Conservation (phyloP, 2,797 vertebrate genomes). For the Oryzias sinensis region DNA sequence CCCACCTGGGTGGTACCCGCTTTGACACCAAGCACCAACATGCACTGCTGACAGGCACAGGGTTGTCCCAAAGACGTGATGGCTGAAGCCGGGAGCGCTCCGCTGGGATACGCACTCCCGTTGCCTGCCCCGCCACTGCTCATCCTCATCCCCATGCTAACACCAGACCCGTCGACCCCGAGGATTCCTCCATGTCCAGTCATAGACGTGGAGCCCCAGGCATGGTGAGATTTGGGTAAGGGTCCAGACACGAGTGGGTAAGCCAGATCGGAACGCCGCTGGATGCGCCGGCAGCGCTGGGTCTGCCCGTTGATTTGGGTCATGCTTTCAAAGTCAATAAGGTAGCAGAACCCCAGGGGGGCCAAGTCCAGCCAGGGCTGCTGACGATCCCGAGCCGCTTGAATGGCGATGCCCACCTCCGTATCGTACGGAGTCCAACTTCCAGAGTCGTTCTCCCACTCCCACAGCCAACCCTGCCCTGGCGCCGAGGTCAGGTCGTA, state of each 20-base stretch:
- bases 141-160: conserved; percentile 70
- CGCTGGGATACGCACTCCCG: conserved; percentile 78
- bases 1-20: conserved; percentile 66
- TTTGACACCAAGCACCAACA: conserved; percentile 91
- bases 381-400: conserved; percentile 90
- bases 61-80: conserved; percentile 80
- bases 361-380: conserved; percentile 95
- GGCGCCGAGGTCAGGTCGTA: conserved; percentile 91
- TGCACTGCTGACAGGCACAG: conserved; percentile 92
- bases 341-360: conserved; percentile 89
- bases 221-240: conserved; percentile 78
- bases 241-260: conserved; percentile 87
- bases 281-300: conserved; percentile 89
- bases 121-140: conserved; percentile 65
- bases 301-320: conserved; percentile 96
- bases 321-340: conserved; percentile 95
- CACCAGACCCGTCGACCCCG: conserved; percentile 65
- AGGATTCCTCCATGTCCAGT: conserved; percentile 64
- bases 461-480: conserved; percentile 93
- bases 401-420: conserved; percentile 92
- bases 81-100: conserved; percentile 75
- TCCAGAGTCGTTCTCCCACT: conserved; percentile 93
- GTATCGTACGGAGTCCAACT: conserved; percentile 95
- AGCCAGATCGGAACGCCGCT: conserved; percentile 88
- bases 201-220: conserved; percentile 74